A percentile compares a stretch with the other conserved stretches of the same genome.
phyloP scores from a whole-genome alignment of 2,113 vertebrate species.

The Antechinus flavipes region DNA sequence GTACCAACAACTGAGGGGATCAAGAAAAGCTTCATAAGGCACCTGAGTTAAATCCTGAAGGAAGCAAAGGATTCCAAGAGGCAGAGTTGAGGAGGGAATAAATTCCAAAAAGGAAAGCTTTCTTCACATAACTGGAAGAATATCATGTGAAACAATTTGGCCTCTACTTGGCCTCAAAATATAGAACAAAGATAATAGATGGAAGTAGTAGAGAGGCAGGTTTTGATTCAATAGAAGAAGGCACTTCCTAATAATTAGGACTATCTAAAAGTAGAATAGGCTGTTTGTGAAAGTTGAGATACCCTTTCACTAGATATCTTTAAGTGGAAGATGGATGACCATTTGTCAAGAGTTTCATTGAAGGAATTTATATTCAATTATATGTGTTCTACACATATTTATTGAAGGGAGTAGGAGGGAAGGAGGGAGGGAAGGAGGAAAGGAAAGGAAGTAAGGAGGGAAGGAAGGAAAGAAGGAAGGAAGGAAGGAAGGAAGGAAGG shows the following conservation, averaged over 20 bases:
- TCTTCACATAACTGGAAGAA: not conserved
- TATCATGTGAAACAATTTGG: not conserved
- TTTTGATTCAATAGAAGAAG: not conserved
- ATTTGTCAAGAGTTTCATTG: not conserved
- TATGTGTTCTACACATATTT: not conserved
- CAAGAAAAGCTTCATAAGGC: not conserved
- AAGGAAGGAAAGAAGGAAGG: no score
- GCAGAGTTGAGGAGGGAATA: not conserved
- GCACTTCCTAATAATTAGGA: not conserved
- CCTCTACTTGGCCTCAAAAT: not conserved
- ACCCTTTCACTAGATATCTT: not conserved
- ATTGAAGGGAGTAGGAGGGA: not conserved
- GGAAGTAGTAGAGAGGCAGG: not conserved
- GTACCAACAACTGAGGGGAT: not conserved
- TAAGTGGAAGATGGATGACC: not conserved
- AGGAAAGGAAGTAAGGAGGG: no score
- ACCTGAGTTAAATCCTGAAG: not conserved
- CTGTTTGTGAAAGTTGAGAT: not conserved
- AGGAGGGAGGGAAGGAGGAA: no score
- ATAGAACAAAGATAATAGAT: not conserved
- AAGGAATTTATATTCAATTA: not conserved
- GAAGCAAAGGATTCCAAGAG: not conserved
- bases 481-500: no score
- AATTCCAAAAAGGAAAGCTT: not conserved
- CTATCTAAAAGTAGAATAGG: not conserved